Evolutionary conservation across 2,113 vertebrate species (phyloP), one percentile per base, ranked within the genome.

Genomic region (Saimiri boliviensis): DNA sequence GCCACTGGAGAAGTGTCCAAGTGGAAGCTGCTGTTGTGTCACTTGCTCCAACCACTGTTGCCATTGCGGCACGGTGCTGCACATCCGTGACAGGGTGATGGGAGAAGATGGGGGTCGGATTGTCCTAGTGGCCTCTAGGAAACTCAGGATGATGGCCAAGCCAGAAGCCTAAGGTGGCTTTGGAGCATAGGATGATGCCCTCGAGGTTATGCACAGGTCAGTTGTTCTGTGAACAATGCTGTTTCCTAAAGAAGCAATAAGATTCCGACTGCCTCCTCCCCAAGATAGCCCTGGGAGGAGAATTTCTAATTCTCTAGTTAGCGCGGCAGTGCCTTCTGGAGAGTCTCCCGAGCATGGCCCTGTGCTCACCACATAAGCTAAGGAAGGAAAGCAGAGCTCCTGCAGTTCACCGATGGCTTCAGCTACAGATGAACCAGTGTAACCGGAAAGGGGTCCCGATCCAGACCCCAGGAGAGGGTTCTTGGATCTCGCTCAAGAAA

Each of bases 311-410:
- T 56, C 68, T 70, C 20, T 54, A 5, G 32, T 58, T 16, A 4
- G 13, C 42, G 52, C 32, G 63, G 89, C 60, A 6, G 17, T n/a
- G 5, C 80, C 47, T 40, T 21, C 23, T 8, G 37, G 35, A 30
- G 60, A 3, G 2, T 63, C 60, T 27, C 42, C 37, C 76, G 40
- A 54, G 1, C n/a, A 20, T 45, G 23, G 45, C 66, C 0, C 20
- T 47, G 32, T 4, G 45, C 21, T 68, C 45, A 0, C 30, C 12
- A 0, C 0, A 0, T 3, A 2, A 63, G 12, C 60, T 2, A 3
- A 49, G 54, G 47, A 19, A 13, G 19, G 11, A 37, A 16, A 35
- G 63, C 54, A 25, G 0, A 17, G 82, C 32, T 6, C 37, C 54
- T 17, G 10, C 11, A 19, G 23, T 60, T 5, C 42, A 0, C 19